Evolutionary conservation across 2,113 vertebrate species (phyloP).

Genomic region (Megaceryle torquata): DNA sequence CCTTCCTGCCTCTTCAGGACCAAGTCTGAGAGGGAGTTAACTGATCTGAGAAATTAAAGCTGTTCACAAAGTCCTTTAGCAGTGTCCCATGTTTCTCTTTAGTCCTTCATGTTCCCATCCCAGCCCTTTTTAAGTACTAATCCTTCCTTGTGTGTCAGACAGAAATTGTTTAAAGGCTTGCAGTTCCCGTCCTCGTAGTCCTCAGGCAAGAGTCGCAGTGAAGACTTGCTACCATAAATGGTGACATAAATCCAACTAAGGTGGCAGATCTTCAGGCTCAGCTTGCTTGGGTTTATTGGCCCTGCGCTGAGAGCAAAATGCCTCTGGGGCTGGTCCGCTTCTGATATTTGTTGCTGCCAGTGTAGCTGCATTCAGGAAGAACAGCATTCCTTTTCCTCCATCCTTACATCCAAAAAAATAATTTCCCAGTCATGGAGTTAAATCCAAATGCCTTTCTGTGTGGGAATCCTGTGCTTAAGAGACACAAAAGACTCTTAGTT

Average conservation of each 20-base stretch:
- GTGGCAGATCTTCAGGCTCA: neutral
- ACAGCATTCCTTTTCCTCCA: neutral
- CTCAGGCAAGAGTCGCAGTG: neutral
- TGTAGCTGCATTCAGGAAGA: neutral
- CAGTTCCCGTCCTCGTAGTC: neutral
- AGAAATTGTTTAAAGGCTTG: slow-evolving; percentile 4
- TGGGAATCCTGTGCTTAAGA: neutral
- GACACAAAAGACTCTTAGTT: neutral
- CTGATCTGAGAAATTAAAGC: neutral
- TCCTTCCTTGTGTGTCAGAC: neutral
- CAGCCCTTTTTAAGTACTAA: neutral
- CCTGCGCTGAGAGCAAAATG: neutral
- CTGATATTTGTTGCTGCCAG: neutral
- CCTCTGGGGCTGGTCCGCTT: neutral
- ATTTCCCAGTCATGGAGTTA: neutral
- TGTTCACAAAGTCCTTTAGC: neutral
- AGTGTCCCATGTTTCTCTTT: neutral
- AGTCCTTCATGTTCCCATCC: neutral
- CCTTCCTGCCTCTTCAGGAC: neutral
- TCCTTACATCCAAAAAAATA: neutral
- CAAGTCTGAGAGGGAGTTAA: neutral
- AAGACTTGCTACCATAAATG: slow-evolving; percentile 33
- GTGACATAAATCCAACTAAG: slow-evolving; percentile 9
- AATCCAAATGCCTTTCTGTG: neutral
- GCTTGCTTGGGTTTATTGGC: slow-evolving; percentile 8